phyloP scores from a whole-genome alignment of 1,140 invertebrate genomes.

The Drosophila elegans region DNA sequence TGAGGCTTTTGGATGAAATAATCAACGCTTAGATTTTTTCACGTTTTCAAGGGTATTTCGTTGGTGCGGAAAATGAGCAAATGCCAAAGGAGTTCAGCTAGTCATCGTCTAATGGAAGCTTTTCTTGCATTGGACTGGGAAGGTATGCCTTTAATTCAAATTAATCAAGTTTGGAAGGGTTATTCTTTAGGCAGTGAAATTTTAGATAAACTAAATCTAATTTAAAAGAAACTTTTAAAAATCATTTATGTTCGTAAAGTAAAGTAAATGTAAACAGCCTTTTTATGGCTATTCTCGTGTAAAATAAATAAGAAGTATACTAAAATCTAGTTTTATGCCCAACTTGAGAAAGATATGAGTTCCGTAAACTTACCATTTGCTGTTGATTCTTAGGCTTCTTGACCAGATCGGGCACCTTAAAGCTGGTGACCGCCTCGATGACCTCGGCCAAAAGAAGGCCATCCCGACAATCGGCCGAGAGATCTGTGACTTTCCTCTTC shows the following conservation, averaged over 20 bases:
- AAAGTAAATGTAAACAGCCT: no score
- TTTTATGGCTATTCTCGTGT: no score
- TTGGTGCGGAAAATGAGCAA: slow-evolving; percentile 13
- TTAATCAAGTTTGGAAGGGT: slow-evolving; percentile 3
- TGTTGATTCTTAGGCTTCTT: slow-evolving; percentile 94
- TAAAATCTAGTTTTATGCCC: no score
- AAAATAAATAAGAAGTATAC: no score
- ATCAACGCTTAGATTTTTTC: slow-evolving; percentile 59
- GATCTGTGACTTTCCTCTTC: slow-evolving; percentile 92
- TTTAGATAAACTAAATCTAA: no score
- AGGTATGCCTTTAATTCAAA: slow-evolving; percentile 8
- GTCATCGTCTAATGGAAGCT: slow-evolving; percentile 18
- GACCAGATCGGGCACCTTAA: slow-evolving; percentile 94
- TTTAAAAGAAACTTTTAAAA: no score
- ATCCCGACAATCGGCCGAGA: slow-evolving; percentile 95
- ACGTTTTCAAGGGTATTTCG: slow-evolving; percentile 44
- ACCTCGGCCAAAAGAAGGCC: slow-evolving; percentile 96
- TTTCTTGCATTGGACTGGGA: not conserved
- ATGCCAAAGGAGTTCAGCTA: slow-evolving; percentile 23
- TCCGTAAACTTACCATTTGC: slow-evolving; percentile 94
- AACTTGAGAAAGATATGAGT: no score
- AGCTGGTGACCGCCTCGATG: slow-evolving; percentile 96
- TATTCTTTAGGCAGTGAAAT: not conserved
- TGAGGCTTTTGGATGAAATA: slow-evolving; percentile 47
- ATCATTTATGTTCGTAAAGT: no score